Evolutionary conservation across 2,797 vertebrate species (phyloP), one percentile per base, ranked within the genome.

Genomic region (Taenioides sp.): DNA sequence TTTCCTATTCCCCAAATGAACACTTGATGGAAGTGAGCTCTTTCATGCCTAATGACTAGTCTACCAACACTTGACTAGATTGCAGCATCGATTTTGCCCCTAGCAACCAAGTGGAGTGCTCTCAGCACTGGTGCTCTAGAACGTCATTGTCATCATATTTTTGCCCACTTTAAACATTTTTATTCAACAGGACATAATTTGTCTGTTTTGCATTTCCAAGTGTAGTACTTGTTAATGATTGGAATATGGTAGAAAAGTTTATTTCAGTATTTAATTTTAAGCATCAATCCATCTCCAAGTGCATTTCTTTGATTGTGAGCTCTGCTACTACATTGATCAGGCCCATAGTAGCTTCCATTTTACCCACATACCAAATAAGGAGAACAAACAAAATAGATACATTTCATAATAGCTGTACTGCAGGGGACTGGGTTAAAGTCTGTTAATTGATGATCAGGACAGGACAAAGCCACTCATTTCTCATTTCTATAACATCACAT

Each of bases 61-160:
- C 76, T 80, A 82, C 80, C 76, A 76, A 82, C 82, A 88, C 91
- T 89, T 84, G 78, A 92, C 83, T 78, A 86, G 89, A 90, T 89
- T 87, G 92, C 82, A 70, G 84, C 89, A 91, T 91, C 76, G 75
- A 92, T 89, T 89, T 72, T 73, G 67, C 76, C 84, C 65, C 71
- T 66, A 76, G 87, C 83, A 80, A 75, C 79, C 20, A 59, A 80
- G 73, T 68, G 63, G 69, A 91, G 84, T 28, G 71, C 84, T 87
- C 86, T 90, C 84, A 17, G 80, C 83, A 67, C 31, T 79, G 61
- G 79, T 50, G 59, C 64, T 47, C 60, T 27, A 10, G 1, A 57
- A 66, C 59, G 57, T 77, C 62, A 57, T 71, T 74, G 67, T 59
- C 54, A 6, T 2, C 71, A 58, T 81, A 80, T 81, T 73, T 81